Percentiles rank a stretch among this genome's conserved stretches.
These are phyloP conservation scores for Diarsia rubi DNA, from an alignment of 2,888 invertebrate species.

Conservation along the genomic window DNA sequence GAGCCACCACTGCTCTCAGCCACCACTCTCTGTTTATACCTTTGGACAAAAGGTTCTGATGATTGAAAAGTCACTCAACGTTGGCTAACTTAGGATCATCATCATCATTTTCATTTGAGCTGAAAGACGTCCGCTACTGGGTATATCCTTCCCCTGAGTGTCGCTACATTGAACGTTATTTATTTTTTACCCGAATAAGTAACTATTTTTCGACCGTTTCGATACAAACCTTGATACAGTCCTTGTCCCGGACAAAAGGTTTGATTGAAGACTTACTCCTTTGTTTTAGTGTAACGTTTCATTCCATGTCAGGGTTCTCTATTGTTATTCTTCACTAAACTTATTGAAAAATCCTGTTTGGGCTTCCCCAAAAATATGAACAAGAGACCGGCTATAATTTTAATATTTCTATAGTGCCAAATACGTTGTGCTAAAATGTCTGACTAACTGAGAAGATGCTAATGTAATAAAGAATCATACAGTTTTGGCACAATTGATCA, in stretches of 20 bases:
- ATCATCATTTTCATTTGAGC: no score
- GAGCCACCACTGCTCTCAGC: no score
- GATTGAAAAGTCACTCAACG: no score
- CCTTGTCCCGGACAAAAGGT: neutral
- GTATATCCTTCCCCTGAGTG: no score
- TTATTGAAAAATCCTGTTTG: neutral
- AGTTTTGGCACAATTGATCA: constrained; percentile 22
- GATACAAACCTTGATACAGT: neutral
- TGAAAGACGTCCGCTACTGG: no score
- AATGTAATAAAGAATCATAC: constrained; percentile 20
- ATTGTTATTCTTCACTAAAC: neutral
- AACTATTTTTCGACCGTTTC: neutral
- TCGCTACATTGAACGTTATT: no score
- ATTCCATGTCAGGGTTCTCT: neutral
- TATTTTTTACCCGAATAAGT: neutral
- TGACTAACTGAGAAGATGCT: constrained; percentile 18
- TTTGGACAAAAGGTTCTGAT: no score
- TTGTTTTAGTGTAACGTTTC: neutral
- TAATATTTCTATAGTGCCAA: constrained; percentile 4
- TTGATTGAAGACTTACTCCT: neutral
- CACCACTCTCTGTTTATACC: no score
- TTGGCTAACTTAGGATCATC: no score
- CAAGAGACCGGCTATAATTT: neutral
- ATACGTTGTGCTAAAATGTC: constrained; percentile 33
- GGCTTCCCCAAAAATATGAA: neutral